phyloP scores from a whole-genome alignment of 1,140 invertebrate genomes.

The Drosophila gunungcola region DNA sequence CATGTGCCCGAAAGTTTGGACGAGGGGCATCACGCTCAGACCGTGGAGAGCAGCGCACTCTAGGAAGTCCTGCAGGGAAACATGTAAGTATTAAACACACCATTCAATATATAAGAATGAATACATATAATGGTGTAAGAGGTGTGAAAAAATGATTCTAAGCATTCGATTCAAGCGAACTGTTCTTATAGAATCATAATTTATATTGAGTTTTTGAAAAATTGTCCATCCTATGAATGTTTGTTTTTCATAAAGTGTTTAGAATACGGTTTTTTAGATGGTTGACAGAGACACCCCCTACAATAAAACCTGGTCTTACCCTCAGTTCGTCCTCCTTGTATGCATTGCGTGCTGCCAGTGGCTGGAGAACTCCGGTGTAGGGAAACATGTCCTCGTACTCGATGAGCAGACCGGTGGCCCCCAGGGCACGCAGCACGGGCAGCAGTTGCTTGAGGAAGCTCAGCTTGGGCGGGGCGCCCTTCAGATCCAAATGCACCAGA shows the following conservation, averaged over 20 bases:
- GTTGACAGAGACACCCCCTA: too few relatives aligned
- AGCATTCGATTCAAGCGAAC: too few relatives aligned
- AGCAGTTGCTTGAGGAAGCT: conserved; percentile 89
- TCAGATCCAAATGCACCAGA: conserved; percentile 95
- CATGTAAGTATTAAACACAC: neutral
- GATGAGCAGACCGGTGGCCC: conserved; percentile 94
- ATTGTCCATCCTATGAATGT: too few relatives aligned
- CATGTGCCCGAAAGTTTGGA: conserved; percentile 98
- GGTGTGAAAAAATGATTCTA: too few relatives aligned
- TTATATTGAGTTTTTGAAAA: too few relatives aligned
- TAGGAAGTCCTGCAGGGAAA: conserved; percentile 65
- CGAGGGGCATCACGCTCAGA: conserved; percentile 94
- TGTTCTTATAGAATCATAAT: too few relatives aligned
- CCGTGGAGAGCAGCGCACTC: conserved; percentile 86
- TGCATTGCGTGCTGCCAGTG: conserved; percentile 90
- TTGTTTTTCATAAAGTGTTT: too few relatives aligned
- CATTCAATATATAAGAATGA: too few relatives aligned
- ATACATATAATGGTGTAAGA: too few relatives aligned
- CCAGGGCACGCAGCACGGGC: conserved; percentile 90
- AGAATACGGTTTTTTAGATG: too few relatives aligned
- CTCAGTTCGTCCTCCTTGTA: conserved; percentile 87
- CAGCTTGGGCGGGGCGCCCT: conserved; percentile 93
- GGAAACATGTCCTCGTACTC: conserved; percentile 99
- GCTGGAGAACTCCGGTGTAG: conserved; percentile 89
- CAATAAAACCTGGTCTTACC: conserved; percentile 25